Evolutionary conservation across 2,113 vertebrate genomes (phyloP), one percentile per base, ranked within the genome.

Genomic region (Oncorhynchus mykiss): DNA sequence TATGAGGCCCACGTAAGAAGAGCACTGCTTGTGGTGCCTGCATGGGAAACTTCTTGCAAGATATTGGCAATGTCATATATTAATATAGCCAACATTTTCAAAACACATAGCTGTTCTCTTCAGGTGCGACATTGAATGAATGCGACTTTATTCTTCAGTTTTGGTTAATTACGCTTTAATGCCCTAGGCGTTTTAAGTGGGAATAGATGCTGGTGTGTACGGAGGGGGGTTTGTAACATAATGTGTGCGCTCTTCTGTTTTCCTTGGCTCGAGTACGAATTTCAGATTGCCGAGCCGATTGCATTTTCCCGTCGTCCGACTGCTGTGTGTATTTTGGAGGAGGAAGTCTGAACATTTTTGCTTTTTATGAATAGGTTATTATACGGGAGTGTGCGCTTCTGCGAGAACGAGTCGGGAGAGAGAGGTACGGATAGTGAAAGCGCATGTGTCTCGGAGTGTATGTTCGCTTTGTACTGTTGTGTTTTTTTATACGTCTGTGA

Each of bases 341-440:
- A 70, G 79, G 84, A 91, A 87, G 84, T 71, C 77, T 66, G 85
- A 88, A 78, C 80, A 85, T 91, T 81, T 91, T 88, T 84, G 67
- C 72, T 72, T 77, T 85, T 81, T 70, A 93, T 93, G 90, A 93
- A 91, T 91, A 85, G 91, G 77, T 88, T 83, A 89, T 90, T 92
- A 90, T 91, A 78, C 84, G 74, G 77, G 20, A 31, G 22, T 67
- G 71, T 71, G 79, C 22, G n/a, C 71, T 67, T 65, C 39, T 70
- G 71, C 62, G 18, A 78, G 64, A 79, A 79, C 81, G 62, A 20
- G 75, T 81, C 76, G 57, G 74, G 57, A 76, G 31, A 27, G 77
- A 49, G 71, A 49, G 57, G 34, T 29, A 71, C 57, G 70, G 74
- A 45, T 34, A 82, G 79, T 92, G 87, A 93, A 93, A 87, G 91